These are phyloP conservation scores for Hanleya hanleyi DNA, from an alignment of 2,888 invertebrate genomes.

Conservation along the genomic window DNA sequence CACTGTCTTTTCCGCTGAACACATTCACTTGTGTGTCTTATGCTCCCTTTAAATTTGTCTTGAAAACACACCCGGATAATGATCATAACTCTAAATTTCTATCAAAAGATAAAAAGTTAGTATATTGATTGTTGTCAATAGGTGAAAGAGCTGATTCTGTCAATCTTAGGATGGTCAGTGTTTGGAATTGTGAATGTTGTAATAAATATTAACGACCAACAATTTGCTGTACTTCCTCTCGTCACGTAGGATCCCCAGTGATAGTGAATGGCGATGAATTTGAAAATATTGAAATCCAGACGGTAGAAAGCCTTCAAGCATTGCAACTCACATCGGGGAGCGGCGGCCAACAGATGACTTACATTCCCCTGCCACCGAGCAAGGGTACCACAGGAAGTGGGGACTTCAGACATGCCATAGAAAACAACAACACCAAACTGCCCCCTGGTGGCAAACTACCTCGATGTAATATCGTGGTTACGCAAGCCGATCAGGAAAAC, in stretches of 20 bases:
- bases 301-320: slow-evolving; percentile 13
- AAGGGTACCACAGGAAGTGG: neutral
- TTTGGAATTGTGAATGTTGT: no score
- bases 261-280: slow-evolving; percentile 72
- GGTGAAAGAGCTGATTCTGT: no score
- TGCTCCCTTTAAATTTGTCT: no score
- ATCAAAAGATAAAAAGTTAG: no score
- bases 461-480: slow-evolving; percentile 61
- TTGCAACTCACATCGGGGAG: slow-evolving; percentile 1
- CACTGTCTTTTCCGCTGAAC: no score
- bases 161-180: no score
- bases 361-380: neutral
- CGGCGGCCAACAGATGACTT: neutral
- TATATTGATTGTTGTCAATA: no score
- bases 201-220: no score
- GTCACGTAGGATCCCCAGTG: slow-evolving; percentile 67
- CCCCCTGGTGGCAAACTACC: slow-evolving; percentile 18
- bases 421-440: slow-evolving; percentile 4
- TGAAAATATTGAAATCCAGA: slow-evolving; percentile 68
- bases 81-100: no score
- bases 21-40: no score
- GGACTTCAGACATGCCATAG: neutral
- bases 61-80: no score
- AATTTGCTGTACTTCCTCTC: no score
- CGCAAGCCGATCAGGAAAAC: slow-evolving; percentile 44